A percentile compares a stretch with the other conserved stretches of the same genome.
Evolutionary conservation across 2,888 invertebrate genomes (phyloP).

Genomic region (Dryomyza anilis): DNA sequence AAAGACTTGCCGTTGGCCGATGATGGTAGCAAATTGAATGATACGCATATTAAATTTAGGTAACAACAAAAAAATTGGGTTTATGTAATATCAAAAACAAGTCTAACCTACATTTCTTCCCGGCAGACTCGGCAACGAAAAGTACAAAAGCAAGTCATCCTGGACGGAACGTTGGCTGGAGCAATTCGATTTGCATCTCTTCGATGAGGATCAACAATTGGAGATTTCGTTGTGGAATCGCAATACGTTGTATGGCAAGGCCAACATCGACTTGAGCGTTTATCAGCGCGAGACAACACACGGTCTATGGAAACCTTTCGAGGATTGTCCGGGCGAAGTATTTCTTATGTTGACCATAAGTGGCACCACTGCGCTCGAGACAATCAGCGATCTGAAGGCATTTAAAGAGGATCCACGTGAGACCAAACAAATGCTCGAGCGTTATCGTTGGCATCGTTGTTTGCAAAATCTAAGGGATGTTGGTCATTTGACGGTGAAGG

Average conservation of each 20-base stretch:
- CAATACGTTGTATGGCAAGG: slow-evolving; percentile 66
- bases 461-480: slow-evolving; percentile 82
- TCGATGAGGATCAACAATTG: slow-evolving; percentile 89
- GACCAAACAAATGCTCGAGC: slow-evolving; percentile 65
- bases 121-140: slow-evolving; percentile 89
- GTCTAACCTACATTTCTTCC: neutral
- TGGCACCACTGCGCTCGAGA: slow-evolving; percentile 91
- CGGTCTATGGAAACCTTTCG: slow-evolving; percentile 84
- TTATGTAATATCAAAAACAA: neutral
- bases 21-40: slow-evolving; percentile 80
- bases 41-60: slow-evolving; percentile 97
- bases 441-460: slow-evolving; percentile 67
- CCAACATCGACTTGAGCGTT: slow-evolving; percentile 80
- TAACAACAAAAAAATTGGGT: slow-evolving; percentile 53
- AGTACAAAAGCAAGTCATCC: slow-evolving; percentile 92
- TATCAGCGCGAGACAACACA: slow-evolving; percentile 91
- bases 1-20: slow-evolving; percentile 87
- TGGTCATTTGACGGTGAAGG: slow-evolving; percentile 93
- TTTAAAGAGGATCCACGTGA: slow-evolving; percentile 82
- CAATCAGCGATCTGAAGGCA: slow-evolving; percentile 87
- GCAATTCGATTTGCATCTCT: slow-evolving; percentile 95
- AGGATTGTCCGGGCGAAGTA: slow-evolving; percentile 85
- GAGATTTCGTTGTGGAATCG: slow-evolving; percentile 85
- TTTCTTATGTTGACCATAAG: slow-evolving; percentile 92
- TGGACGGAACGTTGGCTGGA: slow-evolving; percentile 93